Evolutionary conservation across 2,113 vertebrate genomes (phyloP).

Genomic region (Micromys minutus): DNA sequence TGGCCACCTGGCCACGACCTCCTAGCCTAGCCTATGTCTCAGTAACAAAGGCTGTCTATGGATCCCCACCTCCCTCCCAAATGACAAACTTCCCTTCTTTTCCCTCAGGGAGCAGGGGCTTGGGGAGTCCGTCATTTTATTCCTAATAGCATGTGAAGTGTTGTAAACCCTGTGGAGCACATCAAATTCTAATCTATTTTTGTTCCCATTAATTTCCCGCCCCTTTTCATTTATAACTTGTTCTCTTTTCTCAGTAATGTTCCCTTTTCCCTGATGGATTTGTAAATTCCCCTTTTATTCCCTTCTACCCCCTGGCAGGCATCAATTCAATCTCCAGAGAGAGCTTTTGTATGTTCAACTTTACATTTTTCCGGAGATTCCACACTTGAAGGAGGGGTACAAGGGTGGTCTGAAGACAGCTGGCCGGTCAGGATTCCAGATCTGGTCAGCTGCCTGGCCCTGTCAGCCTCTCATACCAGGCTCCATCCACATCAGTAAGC

Average conservation of each 20-base stretch:
- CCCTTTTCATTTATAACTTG: conserved; percentile 70
- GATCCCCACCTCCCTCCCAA: neutral
- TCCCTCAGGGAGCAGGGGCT: neutral
- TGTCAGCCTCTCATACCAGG: neutral
- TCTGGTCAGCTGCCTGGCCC: neutral
- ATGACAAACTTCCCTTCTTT: neutral
- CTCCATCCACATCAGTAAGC: neutral
- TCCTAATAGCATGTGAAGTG: conserved; percentile 59
- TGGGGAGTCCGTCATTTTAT: conserved; percentile 8
- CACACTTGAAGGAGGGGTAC: neutral
- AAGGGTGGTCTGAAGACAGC: neutral
- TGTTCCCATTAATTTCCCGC: conserved; percentile 61
- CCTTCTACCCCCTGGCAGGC: conserved; percentile 26
- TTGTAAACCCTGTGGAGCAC: conserved; percentile 25
- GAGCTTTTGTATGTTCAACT: neutral
- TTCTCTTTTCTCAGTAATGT: conserved; percentile 57
- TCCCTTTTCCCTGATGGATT: conserved; percentile 59
- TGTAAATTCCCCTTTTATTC: conserved; percentile 63
- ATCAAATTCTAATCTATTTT: conserved; percentile 72
- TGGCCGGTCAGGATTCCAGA: neutral
- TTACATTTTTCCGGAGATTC: conserved; percentile 8
- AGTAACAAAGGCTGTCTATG: neutral
- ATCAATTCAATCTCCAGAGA: conserved; percentile 46
- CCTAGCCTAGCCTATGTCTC: neutral
- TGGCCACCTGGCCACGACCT: fast-evolving